A percentile compares a stretch with the other conserved stretches of the same genome.
These are phyloP conservation scores for Cataglyphis rosenhaueri DNA, from an alignment of 2,888 invertebrate species.

Conservation along the genomic window DNA sequence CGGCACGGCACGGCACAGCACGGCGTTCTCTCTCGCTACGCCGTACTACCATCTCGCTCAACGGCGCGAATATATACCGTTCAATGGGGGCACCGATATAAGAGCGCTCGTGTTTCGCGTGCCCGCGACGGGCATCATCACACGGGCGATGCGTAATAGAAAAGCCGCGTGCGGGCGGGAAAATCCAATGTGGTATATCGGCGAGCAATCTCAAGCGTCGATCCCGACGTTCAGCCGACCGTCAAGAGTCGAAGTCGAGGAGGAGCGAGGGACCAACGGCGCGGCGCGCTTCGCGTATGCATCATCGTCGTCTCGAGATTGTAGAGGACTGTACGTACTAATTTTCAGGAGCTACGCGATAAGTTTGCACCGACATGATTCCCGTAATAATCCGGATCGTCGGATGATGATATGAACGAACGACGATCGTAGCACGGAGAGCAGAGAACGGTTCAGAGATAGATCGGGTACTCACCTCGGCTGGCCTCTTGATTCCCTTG, in stretches of 20 bases:
- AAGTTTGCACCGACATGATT: too few relatives aligned
- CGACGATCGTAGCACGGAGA: background rate
- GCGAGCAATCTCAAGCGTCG: slow-evolving; percentile 39
- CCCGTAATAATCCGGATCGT: too few relatives aligned
- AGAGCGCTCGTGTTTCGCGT: too few relatives aligned
- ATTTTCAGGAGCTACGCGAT: background rate
- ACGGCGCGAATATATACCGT: background rate
- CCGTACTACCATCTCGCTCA: slow-evolving; percentile 83
- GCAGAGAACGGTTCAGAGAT: background rate
- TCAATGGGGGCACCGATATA: too few relatives aligned
- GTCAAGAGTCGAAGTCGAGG: too few relatives aligned
- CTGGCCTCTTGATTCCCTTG: slow-evolving; percentile 95
- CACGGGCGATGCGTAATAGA: background rate
- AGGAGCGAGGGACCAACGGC: slow-evolving; percentile 50
- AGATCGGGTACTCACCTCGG: slow-evolving; percentile 90
- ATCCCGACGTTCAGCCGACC: slow-evolving; percentile 29
- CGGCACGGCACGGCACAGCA: slow-evolving; percentile 71
- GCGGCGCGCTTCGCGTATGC: slow-evolving; percentile 50
- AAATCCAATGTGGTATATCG: slow-evolving; percentile 9
- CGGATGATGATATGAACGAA: background rate
- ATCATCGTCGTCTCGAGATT: too few relatives aligned
- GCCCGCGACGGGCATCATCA: too few relatives aligned
- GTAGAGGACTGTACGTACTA: too few relatives aligned
- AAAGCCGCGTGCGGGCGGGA: slow-evolving; percentile 46
- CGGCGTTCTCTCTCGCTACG: slow-evolving; percentile 58